phyloP scores from a whole-genome alignment of 2,797 vertebrate species.

The Galagoides demidoff region DNA sequence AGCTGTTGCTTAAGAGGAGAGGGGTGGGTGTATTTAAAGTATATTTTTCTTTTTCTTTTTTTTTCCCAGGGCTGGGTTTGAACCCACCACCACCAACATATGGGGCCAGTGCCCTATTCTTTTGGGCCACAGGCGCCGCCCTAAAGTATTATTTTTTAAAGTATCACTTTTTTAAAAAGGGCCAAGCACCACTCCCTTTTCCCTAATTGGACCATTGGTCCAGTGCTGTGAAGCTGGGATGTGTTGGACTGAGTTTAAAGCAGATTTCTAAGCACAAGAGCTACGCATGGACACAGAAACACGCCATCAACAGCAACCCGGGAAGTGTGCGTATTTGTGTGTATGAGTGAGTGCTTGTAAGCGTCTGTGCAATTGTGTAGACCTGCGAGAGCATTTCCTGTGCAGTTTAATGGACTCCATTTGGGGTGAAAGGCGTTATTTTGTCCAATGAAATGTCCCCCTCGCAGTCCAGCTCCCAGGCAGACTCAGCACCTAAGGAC shows the following conservation, averaged over 20 bases:
- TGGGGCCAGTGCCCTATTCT: too few species aligned
- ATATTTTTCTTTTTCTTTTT: neutral
- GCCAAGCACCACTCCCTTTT: neutral
- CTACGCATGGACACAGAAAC: neutral
- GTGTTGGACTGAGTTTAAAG: neutral
- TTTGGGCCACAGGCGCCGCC: too few species aligned
- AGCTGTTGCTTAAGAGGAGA: neutral
- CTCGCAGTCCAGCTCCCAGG: conserved; percentile 92
- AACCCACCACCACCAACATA: too few species aligned
- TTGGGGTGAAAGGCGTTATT: conserved; percentile 91
- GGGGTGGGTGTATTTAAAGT: neutral
- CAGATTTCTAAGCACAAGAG: neutral
- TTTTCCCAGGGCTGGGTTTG: too few species aligned
- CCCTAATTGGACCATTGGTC: neutral
- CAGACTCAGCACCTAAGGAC: conserved; percentile 89
- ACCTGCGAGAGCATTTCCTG: neutral
- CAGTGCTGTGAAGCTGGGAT: neutral
- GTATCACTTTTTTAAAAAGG: neutral
- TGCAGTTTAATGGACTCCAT: conserved; percentile 89
- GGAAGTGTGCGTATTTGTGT: too few species aligned
- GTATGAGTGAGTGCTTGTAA: too few species aligned
- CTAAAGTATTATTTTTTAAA: neutral
- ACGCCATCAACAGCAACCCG: neutral
- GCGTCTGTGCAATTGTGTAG: neutral
- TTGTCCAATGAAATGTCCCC: conserved; percentile 91